Evolutionary conservation across 2,888 invertebrate genomes (phyloP).

Genomic region (Crocallis elinguaria): DNA sequence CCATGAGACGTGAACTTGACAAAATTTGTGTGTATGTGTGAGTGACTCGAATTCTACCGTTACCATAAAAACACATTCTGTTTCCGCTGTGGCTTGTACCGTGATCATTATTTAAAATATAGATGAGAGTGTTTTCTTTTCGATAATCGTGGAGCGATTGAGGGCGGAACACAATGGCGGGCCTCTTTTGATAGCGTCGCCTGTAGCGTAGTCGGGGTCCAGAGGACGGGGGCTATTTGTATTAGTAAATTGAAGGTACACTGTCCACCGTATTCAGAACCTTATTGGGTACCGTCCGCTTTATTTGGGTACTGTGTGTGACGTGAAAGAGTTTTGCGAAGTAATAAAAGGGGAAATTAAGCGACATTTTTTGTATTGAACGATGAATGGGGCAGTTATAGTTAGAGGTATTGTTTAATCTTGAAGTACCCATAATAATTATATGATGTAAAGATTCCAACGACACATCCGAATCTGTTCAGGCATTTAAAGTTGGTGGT

Average conservation of each 20-base stretch:
- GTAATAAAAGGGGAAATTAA: constrained; percentile 4
- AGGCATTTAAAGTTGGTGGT: too few species aligned
- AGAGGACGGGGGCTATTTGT: constrained; percentile 76
- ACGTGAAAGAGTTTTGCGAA: constrained; percentile 15
- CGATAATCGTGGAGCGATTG: constrained; percentile 83
- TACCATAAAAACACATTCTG: not conserved
- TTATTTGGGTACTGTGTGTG: constrained; percentile 43
- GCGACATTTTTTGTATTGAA: not conserved
- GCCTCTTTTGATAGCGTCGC: constrained; percentile 73
- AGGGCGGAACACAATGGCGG: constrained; percentile 75
- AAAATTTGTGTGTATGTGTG: not conserved
- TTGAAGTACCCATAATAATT: too few species aligned
- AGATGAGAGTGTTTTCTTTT: constrained; percentile 84
- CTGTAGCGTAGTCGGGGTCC: constrained; percentile 62
- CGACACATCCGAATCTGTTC: too few species aligned
- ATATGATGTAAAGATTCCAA: too few species aligned
- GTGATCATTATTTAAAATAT: constrained; percentile 85
- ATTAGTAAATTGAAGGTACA: constrained; percentile 80
- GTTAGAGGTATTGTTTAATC: too few species aligned
- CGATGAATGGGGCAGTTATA: too few species aligned
- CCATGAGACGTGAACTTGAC: too few species aligned
- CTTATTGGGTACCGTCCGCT: constrained; percentile 33
- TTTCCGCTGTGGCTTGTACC: constrained; percentile 42
- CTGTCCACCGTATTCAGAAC: constrained; percentile 70
- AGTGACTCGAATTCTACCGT: not conserved